These are phyloP conservation scores for Corythaixoides concolor DNA, from an alignment of 2,113 vertebrate genomes.

Conservation along the genomic window DNA sequence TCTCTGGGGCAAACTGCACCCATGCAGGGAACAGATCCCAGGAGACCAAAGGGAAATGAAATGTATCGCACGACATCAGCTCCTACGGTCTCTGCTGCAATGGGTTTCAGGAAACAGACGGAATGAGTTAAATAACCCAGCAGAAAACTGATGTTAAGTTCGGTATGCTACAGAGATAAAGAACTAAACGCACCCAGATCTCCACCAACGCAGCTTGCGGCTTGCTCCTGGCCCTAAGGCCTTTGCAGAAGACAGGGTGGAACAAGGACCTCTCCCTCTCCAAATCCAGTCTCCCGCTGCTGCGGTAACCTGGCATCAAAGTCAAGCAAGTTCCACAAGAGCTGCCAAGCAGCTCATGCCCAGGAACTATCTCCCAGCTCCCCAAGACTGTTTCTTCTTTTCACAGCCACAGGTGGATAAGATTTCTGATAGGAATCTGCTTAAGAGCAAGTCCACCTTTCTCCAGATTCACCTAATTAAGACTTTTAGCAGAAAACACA, in stretches of 20 bases:
- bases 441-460: not conserved
- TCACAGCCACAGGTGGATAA: not conserved
- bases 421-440: not conserved
- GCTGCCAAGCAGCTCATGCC: not conserved
- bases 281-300: not conserved
- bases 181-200: not conserved
- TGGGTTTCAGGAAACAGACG: not conserved
- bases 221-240: not conserved
- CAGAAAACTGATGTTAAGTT: not conserved
- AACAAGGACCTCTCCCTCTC: not conserved
- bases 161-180: not conserved
- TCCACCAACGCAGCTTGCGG: rapidly evolving
- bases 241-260: not conserved
- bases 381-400: not conserved
- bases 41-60: not conserved
- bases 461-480: not conserved
- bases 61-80: not conserved
- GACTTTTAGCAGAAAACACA: not conserved
- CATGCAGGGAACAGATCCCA: not conserved
- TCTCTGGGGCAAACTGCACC: not conserved
- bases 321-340: not conserved
- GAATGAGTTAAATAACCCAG: not conserved
- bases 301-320: not conserved
- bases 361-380: not conserved
- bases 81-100: not conserved